Evolutionary conservation across 2,113 vertebrate genomes (phyloP).

Genomic region (Oostethus manadensis): DNA sequence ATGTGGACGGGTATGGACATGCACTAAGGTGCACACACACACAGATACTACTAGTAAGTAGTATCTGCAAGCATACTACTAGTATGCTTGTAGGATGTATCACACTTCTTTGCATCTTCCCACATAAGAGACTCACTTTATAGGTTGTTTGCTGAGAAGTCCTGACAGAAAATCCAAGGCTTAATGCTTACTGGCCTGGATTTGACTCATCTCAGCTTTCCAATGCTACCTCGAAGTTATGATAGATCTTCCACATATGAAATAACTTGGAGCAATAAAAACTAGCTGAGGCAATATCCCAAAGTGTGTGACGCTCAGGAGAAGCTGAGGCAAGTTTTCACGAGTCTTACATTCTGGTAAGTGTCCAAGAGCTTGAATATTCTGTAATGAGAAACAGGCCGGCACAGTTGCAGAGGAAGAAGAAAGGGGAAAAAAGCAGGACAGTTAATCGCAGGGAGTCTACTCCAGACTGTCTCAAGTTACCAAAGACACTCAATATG

Average conservation of each 20-base stretch:
- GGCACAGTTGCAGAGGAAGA: conserved; percentile 5
- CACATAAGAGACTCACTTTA: neutral
- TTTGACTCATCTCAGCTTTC: neutral
- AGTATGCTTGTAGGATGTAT: neutral
- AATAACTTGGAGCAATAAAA: conserved; percentile 21
- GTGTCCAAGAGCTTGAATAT: conserved; percentile 20
- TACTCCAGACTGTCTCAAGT: conserved; percentile 2
- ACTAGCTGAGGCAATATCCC: conserved; percentile 19
- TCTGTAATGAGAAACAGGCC: conserved; percentile 22
- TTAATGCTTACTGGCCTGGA: neutral
- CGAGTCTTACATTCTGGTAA: conserved; percentile 38
- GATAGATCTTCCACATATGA: conserved; percentile 23
- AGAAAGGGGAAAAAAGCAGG: neutral
- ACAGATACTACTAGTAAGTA: no score
- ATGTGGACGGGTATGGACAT: no score
- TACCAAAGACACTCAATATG: neutral
- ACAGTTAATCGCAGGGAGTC: conserved; percentile 3
- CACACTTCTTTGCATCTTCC: neutral
- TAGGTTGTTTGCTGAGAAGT: conserved; percentile 1
- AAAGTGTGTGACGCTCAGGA: conserved; percentile 10
- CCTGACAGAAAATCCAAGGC: neutral
- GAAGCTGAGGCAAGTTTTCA: conserved; percentile 42
- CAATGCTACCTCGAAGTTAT: conserved; percentile 2
- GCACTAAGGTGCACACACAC: no score
- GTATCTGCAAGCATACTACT: no score